These are phyloP conservation scores for Himalopsyche tibetana DNA, from an alignment of 2,888 invertebrate species.

Conservation along the genomic window DNA sequence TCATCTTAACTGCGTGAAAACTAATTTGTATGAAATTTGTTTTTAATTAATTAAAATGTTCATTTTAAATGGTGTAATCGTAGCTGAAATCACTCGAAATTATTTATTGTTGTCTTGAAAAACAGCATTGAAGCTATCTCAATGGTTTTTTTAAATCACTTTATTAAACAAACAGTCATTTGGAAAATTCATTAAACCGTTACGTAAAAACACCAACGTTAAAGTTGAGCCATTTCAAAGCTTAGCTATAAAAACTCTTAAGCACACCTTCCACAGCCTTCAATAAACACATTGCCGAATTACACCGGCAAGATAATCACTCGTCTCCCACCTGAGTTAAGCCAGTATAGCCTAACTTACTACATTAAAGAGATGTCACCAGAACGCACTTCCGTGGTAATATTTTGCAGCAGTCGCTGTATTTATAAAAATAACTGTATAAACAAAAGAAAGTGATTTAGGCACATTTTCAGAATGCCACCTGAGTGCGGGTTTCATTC, in stretches of 20 bases:
- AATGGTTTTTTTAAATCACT: background rate
- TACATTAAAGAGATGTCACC: background rate
- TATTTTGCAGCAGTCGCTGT: no score
- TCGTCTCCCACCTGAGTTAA: slow-evolving; percentile 26
- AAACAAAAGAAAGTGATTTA: no score
- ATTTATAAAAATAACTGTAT: no score
- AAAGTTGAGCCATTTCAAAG: slow-evolving; percentile 22
- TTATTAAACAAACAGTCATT: slow-evolving; percentile 15
- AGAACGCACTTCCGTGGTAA: background rate
- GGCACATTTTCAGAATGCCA: no score
- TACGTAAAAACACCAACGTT: background rate
- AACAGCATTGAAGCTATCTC: no score
- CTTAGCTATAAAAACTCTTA: background rate
- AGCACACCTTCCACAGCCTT: slow-evolving; percentile 1
- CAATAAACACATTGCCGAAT: slow-evolving; percentile 34
- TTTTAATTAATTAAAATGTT: no score
- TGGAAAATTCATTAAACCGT: slow-evolving; percentile 2
- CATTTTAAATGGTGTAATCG: no score
- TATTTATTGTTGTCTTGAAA: no score
- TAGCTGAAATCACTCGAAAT: no score
- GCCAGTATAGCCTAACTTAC: background rate
- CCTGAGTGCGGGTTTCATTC: no score
- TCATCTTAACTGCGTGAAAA: no score
- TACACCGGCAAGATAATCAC: slow-evolving; percentile 30
- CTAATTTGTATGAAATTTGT: no score